phyloP scores from a whole-genome alignment of 1,140 invertebrate species.

The Conus ventricosus region DNA sequence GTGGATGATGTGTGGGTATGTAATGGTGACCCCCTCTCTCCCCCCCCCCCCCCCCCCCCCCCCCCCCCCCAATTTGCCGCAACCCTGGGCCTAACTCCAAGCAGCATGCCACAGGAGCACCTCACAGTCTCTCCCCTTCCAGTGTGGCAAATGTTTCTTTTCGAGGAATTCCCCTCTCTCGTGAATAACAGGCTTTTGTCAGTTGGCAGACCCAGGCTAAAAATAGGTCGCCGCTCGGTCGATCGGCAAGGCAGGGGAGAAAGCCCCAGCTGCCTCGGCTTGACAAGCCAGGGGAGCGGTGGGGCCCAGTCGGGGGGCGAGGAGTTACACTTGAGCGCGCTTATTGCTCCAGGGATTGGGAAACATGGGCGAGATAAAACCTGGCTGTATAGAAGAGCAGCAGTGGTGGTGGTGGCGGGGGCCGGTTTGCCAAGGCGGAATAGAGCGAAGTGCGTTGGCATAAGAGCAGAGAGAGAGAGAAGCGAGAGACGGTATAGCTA shows the following conservation, averaged over 20 bases:
- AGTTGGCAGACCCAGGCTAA: conserved; percentile 36
- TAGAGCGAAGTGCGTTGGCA: conserved; percentile 25
- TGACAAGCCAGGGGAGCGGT: background rate
- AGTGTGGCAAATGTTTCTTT: conserved; percentile 34
- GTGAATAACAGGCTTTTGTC: conserved; percentile 39
- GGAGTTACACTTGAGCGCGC: conserved; percentile 27
- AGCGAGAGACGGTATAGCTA: background rate
- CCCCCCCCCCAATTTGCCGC: too few species aligned
- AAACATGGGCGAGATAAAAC: conserved; percentile 37
- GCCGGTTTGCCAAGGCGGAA: background rate
- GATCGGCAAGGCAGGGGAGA: conserved; percentile 13
- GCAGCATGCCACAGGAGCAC: background rate
- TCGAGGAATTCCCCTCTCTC: conserved; percentile 31
- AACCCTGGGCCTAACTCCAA: too few species aligned
- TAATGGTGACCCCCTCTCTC: too few species aligned
- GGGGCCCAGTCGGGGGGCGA: conserved; percentile 32
- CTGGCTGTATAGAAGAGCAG: background rate
- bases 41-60: too few species aligned
- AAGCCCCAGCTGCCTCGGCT: conserved; percentile 38
- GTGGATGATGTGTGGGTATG: background rate
- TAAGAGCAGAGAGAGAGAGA: conserved; percentile 15
- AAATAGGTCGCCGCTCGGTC: conserved; percentile 31
- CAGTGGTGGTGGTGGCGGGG: conserved; percentile 1
- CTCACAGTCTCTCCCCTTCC: background rate
- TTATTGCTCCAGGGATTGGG: conserved; percentile 33